phyloP scores from a whole-genome alignment of 2,797 vertebrate species.

The Rhincodon typus region DNA sequence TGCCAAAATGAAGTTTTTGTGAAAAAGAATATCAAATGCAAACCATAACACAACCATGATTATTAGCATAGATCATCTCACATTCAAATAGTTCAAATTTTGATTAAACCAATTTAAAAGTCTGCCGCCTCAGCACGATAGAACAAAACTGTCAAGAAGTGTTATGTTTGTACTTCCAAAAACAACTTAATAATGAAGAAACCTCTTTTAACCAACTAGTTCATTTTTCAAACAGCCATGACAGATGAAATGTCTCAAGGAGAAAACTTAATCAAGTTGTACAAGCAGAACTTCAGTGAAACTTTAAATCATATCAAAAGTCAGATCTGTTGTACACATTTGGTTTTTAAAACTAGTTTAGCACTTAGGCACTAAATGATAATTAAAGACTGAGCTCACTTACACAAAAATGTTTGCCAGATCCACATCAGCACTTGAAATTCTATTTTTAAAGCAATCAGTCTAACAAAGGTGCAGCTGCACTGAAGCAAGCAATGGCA shows the following conservation, averaged over 20 bases:
- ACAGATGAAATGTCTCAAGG: neutral
- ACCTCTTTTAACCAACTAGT: neutral
- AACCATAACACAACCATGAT: neutral
- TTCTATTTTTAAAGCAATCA: slow-evolving; percentile 23
- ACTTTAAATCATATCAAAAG: neutral
- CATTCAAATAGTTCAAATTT: neutral
- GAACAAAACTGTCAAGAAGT: neutral
- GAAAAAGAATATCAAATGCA: neutral
- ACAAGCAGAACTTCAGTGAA: slow-evolving; percentile 8
- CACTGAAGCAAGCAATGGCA: slow-evolving; percentile 22
- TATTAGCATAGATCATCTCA: neutral
- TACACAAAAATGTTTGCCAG: neutral
- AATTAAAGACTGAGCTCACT: neutral
- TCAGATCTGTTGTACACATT: neutral
- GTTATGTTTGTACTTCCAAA: neutral
- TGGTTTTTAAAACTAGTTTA: neutral
- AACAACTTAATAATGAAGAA: neutral
- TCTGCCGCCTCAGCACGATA: neutral
- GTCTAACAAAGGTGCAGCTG: slow-evolving; percentile 34
- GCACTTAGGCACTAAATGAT: neutral
- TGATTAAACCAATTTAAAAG: neutral
- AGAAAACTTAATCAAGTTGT: neutral
- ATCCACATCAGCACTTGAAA: neutral
- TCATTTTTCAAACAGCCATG: neutral
- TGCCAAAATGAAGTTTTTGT: neutral